Conservation (phyloP, 2,113 vertebrate species). For the Mobula birostris region DNA sequence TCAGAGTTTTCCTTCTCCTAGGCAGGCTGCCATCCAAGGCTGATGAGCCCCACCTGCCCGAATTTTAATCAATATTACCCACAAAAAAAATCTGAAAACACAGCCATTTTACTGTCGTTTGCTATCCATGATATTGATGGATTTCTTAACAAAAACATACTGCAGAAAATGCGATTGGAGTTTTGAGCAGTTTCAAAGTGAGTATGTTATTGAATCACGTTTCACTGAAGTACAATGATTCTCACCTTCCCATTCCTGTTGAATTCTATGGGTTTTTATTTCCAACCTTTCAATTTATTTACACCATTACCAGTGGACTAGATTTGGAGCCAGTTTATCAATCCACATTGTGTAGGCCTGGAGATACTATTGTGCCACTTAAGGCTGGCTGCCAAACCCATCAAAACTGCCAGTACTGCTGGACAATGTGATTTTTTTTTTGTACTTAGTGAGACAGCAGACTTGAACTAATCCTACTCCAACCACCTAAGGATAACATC, state of each 20-base stretch:
- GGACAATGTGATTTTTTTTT: not conserved
- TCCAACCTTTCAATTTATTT: not conserved
- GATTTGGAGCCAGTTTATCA: not conserved
- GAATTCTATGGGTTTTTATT: not conserved
- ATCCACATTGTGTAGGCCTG: not conserved
- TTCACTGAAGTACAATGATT: not conserved
- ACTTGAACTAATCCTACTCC: not conserved
- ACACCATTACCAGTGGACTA: not conserved
- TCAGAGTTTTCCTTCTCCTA: too few species aligned
- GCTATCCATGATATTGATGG: too few species aligned
- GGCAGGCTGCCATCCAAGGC: too few species aligned
- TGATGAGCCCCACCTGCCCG: too few species aligned
- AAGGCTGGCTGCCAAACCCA: not conserved
- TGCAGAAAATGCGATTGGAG: not conserved
- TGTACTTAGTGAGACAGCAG: not conserved
- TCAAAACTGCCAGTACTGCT: not conserved
- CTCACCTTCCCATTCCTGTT: not conserved
- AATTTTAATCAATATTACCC: too few species aligned
- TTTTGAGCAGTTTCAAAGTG: not conserved
- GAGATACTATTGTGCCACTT: not conserved
- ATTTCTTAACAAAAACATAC: too few species aligned
- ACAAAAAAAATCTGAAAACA: too few species aligned
- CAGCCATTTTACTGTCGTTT: too few species aligned
- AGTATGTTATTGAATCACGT: not conserved
- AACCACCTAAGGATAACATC: not conserved